A percentile compares a stretch with the other conserved stretches of the same genome.
These are phyloP conservation scores for Napeogenes sylphis DNA, from an alignment of 2,888 invertebrate species.

Conservation along the genomic window DNA sequence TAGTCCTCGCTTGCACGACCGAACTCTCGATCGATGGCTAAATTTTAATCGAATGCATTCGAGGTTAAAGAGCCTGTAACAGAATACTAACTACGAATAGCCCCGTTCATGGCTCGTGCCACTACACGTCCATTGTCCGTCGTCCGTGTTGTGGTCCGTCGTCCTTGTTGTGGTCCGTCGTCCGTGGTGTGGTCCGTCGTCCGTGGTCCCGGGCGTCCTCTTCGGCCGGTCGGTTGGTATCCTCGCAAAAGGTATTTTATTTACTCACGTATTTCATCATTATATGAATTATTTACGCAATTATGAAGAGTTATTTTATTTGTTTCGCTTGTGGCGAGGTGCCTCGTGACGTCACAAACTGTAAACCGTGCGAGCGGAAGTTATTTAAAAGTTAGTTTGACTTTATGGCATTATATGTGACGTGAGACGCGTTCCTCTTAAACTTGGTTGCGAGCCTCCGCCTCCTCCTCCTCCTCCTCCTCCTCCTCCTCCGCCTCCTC, in stretches of 20 bases:
- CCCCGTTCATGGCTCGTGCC: too few species aligned
- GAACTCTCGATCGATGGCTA: too few species aligned
- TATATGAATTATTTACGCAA: conserved; percentile 45
- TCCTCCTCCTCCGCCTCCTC: too few species aligned
- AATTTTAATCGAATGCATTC: too few species aligned
- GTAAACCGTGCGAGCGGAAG: background rate
- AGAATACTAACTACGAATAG: too few species aligned
- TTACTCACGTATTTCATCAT: conserved; percentile 50
- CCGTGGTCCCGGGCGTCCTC: conserved; percentile 28
- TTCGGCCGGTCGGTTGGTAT: conserved; percentile 26
- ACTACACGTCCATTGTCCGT: too few species aligned
- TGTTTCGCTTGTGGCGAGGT: conserved; percentile 36
- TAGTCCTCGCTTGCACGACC: too few species aligned
- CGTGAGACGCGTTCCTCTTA: conserved; percentile 17
- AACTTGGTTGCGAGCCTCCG: background rate
- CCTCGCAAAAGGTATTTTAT: conserved; percentile 59
- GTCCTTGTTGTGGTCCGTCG: background rate
- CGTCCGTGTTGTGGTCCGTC: conserved; percentile 36
- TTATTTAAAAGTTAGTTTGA: conserved; percentile 13
- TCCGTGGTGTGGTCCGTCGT: conserved; percentile 36
- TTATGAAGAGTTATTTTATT: conserved; percentile 28
- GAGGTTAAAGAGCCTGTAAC: too few species aligned
- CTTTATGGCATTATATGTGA: conserved; percentile 13
- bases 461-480: too few species aligned
- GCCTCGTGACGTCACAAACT: conserved; percentile 15